A percentile compares a stretch with the other conserved stretches of the same genome.
phyloP scores from a whole-genome alignment of 2,113 vertebrate species.

The Phaethornis superciliosus region DNA sequence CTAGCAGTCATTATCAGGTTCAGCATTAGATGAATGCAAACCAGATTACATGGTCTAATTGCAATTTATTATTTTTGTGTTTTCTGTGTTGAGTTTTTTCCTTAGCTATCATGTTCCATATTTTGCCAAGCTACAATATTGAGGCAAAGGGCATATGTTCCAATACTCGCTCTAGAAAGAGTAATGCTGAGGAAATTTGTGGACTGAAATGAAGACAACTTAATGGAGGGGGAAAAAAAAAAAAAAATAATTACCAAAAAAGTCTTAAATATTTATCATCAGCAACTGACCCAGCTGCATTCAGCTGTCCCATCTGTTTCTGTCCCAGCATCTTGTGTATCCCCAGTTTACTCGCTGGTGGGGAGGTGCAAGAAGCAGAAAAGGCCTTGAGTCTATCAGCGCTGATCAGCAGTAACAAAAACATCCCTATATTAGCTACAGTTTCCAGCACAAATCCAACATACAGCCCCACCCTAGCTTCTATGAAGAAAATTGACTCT shows the following conservation, averaged over 20 bases:
- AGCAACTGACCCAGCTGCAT: no score
- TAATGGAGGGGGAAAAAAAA: not conserved
- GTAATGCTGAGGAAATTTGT: not conserved
- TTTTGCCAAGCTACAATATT: not conserved
- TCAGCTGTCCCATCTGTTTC: not conserved
- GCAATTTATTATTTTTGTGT: not conserved
- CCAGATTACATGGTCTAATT: not conserved
- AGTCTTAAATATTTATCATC: no score
- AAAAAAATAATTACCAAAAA: no score
- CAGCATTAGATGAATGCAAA: not conserved
- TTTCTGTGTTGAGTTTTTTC: not conserved
- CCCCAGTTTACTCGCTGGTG: no score
- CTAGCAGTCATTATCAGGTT: not conserved
- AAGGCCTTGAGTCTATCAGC: no score
- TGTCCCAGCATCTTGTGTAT: not conserved
- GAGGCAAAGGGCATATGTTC: not conserved
- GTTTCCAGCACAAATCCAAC: not conserved
- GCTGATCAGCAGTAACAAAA: no score
- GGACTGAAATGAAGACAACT: not conserved
- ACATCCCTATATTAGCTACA: no score
- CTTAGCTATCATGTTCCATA: not conserved
- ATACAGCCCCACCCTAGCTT: not conserved
- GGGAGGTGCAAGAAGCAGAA: no score
- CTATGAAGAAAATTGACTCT: not conserved
- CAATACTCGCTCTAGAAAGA: not conserved